phyloP scores from a whole-genome alignment of 1,140 invertebrate species.

The Oscheius sp. region DNA sequence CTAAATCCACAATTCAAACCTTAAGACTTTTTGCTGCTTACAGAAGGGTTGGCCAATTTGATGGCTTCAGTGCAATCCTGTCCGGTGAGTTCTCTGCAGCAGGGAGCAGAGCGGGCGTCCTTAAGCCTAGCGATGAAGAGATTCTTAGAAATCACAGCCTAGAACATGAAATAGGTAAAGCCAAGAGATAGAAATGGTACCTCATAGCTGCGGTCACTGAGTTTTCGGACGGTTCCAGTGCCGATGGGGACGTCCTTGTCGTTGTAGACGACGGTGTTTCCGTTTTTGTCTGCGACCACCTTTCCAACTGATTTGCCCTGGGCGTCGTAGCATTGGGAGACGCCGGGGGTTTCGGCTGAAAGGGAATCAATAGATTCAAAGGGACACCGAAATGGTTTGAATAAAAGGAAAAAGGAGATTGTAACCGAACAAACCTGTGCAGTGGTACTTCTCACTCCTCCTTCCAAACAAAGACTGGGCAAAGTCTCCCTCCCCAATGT shows the following conservation, averaged over 20 bases:
- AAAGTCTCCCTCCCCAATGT: slow-evolving; percentile 45
- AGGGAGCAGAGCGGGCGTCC: slow-evolving; percentile 52
- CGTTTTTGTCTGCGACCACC: slow-evolving; percentile 60
- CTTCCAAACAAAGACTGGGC: slow-evolving; percentile 54
- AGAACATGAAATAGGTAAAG: slow-evolving; percentile 15
- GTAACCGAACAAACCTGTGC: slow-evolving; percentile 46
- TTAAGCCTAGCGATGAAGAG: slow-evolving; percentile 57
- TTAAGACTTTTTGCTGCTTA: not conserved
- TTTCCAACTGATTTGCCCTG: slow-evolving; percentile 57
- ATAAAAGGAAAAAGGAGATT: not conserved
- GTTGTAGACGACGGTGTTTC: slow-evolving; percentile 60
- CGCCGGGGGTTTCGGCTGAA: slow-evolving; percentile 57
- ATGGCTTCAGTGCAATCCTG: slow-evolving; percentile 53
- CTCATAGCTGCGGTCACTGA: slow-evolving; percentile 52
- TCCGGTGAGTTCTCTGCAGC: slow-evolving; percentile 55
- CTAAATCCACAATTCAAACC: slow-evolving; percentile 27
- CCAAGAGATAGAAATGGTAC: slow-evolving; percentile 11
- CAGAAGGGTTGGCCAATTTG: slow-evolving; percentile 44
- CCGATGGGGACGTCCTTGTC: slow-evolving; percentile 60
- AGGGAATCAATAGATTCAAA: too few species aligned
- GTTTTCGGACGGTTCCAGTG: slow-evolving; percentile 53
- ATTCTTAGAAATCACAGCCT: slow-evolving; percentile 60
- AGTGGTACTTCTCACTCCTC: slow-evolving; percentile 59
- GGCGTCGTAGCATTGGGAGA: slow-evolving; percentile 60
- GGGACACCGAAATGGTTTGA: too few species aligned